A percentile compares a stretch with the other conserved stretches of the same genome.
phyloP scores from a whole-genome alignment of 1,140 invertebrate genomes.

The Euura lappo region DNA sequence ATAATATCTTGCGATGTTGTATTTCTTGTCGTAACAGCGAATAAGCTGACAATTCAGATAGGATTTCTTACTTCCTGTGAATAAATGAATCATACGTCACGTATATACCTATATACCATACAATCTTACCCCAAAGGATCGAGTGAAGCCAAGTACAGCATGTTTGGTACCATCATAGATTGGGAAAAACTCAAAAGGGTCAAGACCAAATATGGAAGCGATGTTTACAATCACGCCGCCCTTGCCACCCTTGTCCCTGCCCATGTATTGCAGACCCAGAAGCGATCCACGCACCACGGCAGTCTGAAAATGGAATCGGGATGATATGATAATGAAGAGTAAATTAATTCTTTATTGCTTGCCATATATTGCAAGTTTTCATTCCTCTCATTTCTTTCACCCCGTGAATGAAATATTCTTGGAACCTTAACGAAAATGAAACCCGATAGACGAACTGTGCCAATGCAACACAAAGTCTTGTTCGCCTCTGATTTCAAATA shows the following conservation, averaged over 20 bases:
- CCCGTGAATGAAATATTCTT: too few species aligned
- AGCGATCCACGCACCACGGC: too few species aligned
- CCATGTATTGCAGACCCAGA: too few species aligned
- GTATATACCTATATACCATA: neutral
- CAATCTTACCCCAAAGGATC: constrained; percentile 33
- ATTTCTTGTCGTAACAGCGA: neutral
- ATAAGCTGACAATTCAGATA: neutral
- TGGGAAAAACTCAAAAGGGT: constrained; percentile 61
- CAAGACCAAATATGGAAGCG: constrained; percentile 39
- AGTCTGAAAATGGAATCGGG: constrained; percentile 32
- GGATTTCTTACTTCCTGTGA: neutral
- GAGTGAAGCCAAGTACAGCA: constrained; percentile 56
- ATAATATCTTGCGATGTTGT: neutral
- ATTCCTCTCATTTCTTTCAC: constrained; percentile 10
- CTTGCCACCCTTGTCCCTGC: too few species aligned
- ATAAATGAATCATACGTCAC: neutral
- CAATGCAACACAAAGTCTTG: too few species aligned
- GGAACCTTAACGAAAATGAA: too few species aligned
- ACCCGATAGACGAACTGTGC: too few species aligned
- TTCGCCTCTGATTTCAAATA: too few species aligned
- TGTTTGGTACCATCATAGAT: constrained; percentile 70
- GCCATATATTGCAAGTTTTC: constrained; percentile 55
- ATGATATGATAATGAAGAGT: constrained; percentile 66
- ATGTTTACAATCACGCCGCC: too few species aligned
- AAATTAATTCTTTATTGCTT: constrained; percentile 63